phyloP scores from a whole-genome alignment of 2,113 vertebrate genomes.

The Ptyas mucosa region DNA sequence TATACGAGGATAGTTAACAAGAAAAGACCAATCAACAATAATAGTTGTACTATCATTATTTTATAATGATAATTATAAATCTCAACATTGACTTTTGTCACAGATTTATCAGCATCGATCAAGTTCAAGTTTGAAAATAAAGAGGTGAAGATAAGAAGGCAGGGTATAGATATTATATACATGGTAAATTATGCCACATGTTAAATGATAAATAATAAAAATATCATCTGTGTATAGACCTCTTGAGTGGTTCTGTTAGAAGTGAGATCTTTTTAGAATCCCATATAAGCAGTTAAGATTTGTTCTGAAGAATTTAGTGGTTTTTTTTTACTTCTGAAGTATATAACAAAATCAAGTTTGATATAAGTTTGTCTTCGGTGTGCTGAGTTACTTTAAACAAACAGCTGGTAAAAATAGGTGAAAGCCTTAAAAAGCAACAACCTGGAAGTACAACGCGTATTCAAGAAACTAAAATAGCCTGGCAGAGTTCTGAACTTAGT shows the following conservation, averaged over 20 bases:
- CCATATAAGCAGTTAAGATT: not conserved
- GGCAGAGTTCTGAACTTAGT: not conserved
- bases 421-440: not conserved
- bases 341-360: not conserved
- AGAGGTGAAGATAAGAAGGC: not conserved
- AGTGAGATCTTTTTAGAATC: not conserved
- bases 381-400: not conserved
- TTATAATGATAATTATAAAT: not conserved
- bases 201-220: not conserved
- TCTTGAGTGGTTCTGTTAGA: not conserved
- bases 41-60: not conserved
- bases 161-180: not conserved
- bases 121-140: not conserved
- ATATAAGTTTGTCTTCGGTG: not conserved
- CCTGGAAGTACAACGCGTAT: not conserved
- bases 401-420: slow-evolving; percentile 1
- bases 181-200: not conserved
- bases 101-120: not conserved
- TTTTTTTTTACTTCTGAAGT: not conserved
- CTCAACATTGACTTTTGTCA: not conserved
- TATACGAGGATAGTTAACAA: not conserved
- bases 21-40: not conserved
- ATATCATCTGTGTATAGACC: not conserved
- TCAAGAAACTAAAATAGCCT: not conserved
- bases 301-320: not conserved